phyloP scores from a whole-genome alignment of 2,113 vertebrate species.

The Erythrolamprus reginae region DNA sequence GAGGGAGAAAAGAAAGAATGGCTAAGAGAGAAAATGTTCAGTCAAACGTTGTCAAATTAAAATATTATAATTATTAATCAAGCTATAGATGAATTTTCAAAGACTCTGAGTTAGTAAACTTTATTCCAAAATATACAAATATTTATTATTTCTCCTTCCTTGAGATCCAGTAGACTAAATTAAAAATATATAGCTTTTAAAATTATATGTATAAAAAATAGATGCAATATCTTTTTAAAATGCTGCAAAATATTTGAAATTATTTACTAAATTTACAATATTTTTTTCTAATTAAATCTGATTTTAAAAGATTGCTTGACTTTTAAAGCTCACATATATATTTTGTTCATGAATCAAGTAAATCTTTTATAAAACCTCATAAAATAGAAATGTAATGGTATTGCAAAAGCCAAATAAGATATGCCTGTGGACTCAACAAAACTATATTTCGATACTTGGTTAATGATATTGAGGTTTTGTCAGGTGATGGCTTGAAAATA shows the following conservation, averaged over 20 bases:
- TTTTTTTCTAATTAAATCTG: constrained; percentile 1
- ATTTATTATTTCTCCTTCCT: background rate
- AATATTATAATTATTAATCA: constrained; percentile 8
- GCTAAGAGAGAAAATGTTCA: background rate
- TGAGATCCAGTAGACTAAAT: background rate
- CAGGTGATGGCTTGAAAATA: background rate
- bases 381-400: background rate
- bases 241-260: background rate
- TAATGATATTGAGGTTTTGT: background rate
- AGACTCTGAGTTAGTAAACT: background rate
- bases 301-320: background rate
- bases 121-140: background rate
- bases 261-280: background rate
- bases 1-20: background rate
- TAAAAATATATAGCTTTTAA: background rate
- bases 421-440: background rate
- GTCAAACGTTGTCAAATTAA: constrained; percentile 4
- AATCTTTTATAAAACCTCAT: background rate
- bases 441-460: background rate
- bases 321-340: background rate
- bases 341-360: background rate
- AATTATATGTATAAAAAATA: background rate
- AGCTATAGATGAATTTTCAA: constrained; percentile 7
- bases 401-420: background rate
- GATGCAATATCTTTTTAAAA: constrained; percentile 5